Evolutionary conservation across 2,888 invertebrate genomes (phyloP), one percentile per base, ranked within the genome.

Genomic region (Meteorus colon): DNA sequence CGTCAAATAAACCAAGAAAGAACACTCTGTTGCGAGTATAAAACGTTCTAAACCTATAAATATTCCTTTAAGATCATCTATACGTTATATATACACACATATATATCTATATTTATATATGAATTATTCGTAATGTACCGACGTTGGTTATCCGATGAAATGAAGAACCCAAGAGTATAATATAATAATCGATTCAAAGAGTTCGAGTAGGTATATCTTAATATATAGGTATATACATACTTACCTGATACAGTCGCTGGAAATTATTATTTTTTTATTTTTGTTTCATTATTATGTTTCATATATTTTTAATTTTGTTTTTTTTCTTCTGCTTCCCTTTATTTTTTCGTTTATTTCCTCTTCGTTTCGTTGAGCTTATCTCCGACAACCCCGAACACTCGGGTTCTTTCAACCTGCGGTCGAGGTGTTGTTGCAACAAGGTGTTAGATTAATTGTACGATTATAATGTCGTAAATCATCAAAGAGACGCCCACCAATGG

Each of bases 361-460:
- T 24, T 24, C 24, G 12, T 59, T 66, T 16, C 65, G 12, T 48
- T 75, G 63, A 37, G 34, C 59, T 65, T 72, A 37, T 34, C 31
- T 63, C 34, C n/a, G 60, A 14, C 14, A 69, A 27, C 68, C 69
- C 37, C 65, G 62, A 60, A 74, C 78, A 77, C 78, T 79, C 80
- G 19, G n/a, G 55, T 55, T 55, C 55, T 55, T 55, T 55, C 55
- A 41, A 55, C 19, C 55, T 79, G 79, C 80, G 81, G 82, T 79
- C 80, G 85, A 88, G 87, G 86, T 88, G 87, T 88, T 88, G 87
- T 88, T 88, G 86, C 87, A 88, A 88, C 88, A 89, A 89, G 89
- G 89, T 88, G 88, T 89, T 89, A 89, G 89, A 89, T 89, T 89
- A 89, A 89, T 89, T 89, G 88, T 88, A 82, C 86, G 89, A 89